Evolutionary conservation across 2,797 vertebrate species (phyloP), one percentile per base, ranked within the genome.

Genomic region (Cynodonichthys magdalenae): DNA sequence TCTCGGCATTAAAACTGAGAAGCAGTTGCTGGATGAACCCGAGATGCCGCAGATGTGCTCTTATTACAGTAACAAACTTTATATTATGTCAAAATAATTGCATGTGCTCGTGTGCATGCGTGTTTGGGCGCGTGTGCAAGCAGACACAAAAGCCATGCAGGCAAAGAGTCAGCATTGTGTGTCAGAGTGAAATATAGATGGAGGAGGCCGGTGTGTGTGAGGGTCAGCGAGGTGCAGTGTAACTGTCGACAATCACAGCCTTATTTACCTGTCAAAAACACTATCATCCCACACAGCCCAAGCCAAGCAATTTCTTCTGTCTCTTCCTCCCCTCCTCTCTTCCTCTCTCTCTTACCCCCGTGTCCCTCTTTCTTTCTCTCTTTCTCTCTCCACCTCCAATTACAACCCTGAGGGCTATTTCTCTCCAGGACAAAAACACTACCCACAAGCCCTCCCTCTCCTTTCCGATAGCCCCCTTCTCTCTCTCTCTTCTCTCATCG

Each of bases 251-350:
- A 94, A 94, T 94, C 93, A 94, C 92, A 94, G 93, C 92, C 93
- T 94, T 94, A 94, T 94, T 94, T 94, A 94, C 93, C 93, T 94
- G 93, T 94, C 93, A 94, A 94, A 94, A 94, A 94, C 93, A 94
- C 93, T 94, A 94, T 94, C 93, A 94, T 94, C 93, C 93, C 93
- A 93, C 93, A 93, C 90, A 90, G 92, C 82, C 90, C 84, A 87
- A 89, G 91, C 92, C 92, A 92, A 93, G 93, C 93, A 94, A 94
- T 94, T 94, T 94, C 93, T 94, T 90, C 92, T 92, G 91, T 94
- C 93, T 92, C 90, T 93, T 92, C 90, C 92, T 92, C 92, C 89
- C 9, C 90, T 91, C 86, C 86, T 92, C 90, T 91, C 78, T 81
- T n/a, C n/a, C n/a, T n/a, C 90, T 89, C 89, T 89, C 85, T 90